Base-by-base conservation (phyloP, 2,113 vertebrate species). In the Mohoua ochrocephala region DNA sequence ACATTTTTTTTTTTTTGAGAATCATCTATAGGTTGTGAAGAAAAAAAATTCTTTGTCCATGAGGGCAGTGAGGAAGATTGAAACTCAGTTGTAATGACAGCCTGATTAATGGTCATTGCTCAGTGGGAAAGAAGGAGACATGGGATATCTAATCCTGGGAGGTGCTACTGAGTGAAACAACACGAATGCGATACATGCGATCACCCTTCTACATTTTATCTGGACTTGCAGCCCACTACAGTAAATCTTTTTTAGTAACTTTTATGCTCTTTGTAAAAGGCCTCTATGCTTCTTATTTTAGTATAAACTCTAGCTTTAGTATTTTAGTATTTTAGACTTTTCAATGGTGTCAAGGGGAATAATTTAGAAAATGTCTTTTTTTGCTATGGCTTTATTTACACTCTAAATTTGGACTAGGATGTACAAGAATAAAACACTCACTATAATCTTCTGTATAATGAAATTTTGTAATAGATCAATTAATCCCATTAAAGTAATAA, bases 401-500 rank as follows among this genome's bases (percentile, higher is more conserved):
- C 2, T 89, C 28, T 53, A 41, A 65, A 26, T 83, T 85, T 42
- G 31, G 71, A 37, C 12, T 79, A 15, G 31, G 26, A 61, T 79
- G 30, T 65, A 59, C 17, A 77, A 61, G 39, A 94, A 90, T 53
- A 61, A 85, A 94, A 53, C 3, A 14, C 13, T 44, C 30, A 39
- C 23, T 71, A 10, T 82, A 37, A 73, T 89, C 7, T 70, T 83
- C 23, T 86, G 47, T 67, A 41, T n/a, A 84, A 75, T 9, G 11
- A 84, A 84, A 64, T 71, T 52, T 47, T 68, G 13, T 73, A 44
- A 82, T 64, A 75, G 57, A 93, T 84, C 39, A 81, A 52, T 78
- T 80, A 93, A 67, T 68, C n/a, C 15, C 14, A 61, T 82, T 94
- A 44, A 81, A 91, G 9, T 78, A 89, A 92, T 68, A 71, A 26